A percentile compares a stretch with the other conserved stretches of the same genome.
phyloP scores from a whole-genome alignment of 2,888 invertebrate genomes.

The Heliconius ismenius region DNA sequence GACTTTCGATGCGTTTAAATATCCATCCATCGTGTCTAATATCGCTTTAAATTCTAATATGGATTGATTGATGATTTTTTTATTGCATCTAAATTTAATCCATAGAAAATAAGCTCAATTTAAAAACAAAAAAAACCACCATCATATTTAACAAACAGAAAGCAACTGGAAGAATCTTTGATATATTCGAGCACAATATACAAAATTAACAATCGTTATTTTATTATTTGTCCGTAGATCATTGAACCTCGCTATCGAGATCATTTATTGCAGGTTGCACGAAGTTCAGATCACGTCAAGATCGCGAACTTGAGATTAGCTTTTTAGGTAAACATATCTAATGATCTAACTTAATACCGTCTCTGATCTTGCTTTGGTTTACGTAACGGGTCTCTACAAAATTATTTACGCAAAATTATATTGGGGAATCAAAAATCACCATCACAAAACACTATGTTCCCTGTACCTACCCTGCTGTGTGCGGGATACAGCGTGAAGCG shows the following conservation, averaged over 20 bases:
- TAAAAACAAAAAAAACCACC: not conserved
- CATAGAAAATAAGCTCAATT: not conserved
- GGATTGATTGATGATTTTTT: not conserved
- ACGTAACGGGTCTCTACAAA: constrained; percentile 47
- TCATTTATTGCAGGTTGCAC: constrained; percentile 55
- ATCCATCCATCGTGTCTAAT: too few relatives aligned
- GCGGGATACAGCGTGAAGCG: too few relatives aligned
- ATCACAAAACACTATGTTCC: too few relatives aligned
- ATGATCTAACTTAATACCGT: constrained; percentile 51
- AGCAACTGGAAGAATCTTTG: not conserved
- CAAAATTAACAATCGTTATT: constrained; percentile 36
- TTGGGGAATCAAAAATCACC: too few relatives aligned
- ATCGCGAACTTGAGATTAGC: constrained; percentile 66
- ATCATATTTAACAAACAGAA: not conserved
- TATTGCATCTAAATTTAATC: not conserved
- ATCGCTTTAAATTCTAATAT: too few relatives aligned
- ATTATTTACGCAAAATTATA: constrained; percentile 35
- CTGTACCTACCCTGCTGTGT: too few relatives aligned
- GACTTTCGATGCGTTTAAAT: too few relatives aligned
- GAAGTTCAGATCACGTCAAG: constrained; percentile 68
- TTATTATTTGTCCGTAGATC: constrained; percentile 43
- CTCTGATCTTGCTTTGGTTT: constrained; percentile 48
- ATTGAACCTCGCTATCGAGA: constrained; percentile 50
- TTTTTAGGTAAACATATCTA: constrained; percentile 68
- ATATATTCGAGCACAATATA: constrained; percentile 19